phyloP scores from a whole-genome alignment of 2,888 invertebrate species.

The Apodemia hepburni region DNA sequence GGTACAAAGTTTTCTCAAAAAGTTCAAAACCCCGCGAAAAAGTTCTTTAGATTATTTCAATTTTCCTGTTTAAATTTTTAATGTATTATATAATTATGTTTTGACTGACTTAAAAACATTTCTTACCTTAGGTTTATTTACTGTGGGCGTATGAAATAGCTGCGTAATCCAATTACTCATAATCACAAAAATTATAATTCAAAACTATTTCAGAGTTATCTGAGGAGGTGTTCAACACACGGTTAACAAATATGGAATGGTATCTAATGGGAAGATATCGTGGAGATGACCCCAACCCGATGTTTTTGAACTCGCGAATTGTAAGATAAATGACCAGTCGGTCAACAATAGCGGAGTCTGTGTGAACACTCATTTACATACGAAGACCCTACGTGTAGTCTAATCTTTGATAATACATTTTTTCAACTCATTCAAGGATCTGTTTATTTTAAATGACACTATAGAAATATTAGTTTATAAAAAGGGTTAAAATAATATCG shows the following conservation, averaged over 20 bases:
- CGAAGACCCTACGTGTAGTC: constrained; percentile 27
- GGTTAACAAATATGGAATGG: constrained; percentile 58
- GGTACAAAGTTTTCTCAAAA: no score
- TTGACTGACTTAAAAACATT: background rate
- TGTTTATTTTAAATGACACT: no score
- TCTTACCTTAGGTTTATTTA: constrained; percentile 62
- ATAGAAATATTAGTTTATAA: no score
- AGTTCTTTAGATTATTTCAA: no score
- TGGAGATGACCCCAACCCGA: constrained; percentile 63
- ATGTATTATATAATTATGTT: no score
- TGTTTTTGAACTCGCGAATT: constrained; percentile 59
- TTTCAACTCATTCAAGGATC: background rate
- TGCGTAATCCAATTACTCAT: constrained; percentile 76
- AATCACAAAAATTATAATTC: background rate
- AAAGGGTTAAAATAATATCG: no score
- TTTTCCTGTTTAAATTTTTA: no score
- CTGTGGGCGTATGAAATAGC: constrained; percentile 65
- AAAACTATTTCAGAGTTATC: background rate
- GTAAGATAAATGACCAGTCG: constrained; percentile 62
- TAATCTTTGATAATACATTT: background rate
- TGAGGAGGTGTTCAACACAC: constrained; percentile 55
- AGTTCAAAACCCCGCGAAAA: no score
- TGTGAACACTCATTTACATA: constrained; percentile 61
- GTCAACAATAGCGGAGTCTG: constrained; percentile 48
- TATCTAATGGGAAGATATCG: constrained; percentile 58